These are phyloP conservation scores for Boulengeromyrus knoepffleri DNA, from an alignment of 2,113 vertebrate genomes.

Conservation along the genomic window DNA sequence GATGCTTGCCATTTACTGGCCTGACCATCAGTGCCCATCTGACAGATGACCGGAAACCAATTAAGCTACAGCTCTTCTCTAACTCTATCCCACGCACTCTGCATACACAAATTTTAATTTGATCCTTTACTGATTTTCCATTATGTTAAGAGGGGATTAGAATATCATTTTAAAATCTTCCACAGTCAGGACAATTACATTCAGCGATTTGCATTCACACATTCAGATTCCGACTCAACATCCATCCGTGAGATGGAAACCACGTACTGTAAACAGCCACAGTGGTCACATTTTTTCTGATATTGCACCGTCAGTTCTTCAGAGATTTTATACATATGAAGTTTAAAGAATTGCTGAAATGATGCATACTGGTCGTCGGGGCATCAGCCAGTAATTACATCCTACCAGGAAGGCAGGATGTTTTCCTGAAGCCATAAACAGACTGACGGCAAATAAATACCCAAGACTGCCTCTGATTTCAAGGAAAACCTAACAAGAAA, in stretches of 20 bases:
- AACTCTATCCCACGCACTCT: not conserved
- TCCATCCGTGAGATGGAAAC: not conserved
- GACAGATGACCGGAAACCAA: not conserved
- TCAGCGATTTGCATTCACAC: constrained; percentile 5
- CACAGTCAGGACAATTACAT: constrained; percentile 7
- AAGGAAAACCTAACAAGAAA: not conserved
- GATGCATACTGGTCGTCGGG: not conserved
- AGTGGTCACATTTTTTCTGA: not conserved
- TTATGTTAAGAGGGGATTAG: not conserved
- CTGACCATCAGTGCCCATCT: not conserved
- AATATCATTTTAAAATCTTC: constrained; percentile 7
- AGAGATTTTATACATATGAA: not conserved
- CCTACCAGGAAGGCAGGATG: not conserved
- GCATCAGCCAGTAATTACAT: not conserved
- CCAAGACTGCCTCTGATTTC: not conserved
- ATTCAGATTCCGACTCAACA: not conserved
- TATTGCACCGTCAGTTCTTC: not conserved
- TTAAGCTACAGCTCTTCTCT: not conserved
- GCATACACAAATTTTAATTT: not conserved
- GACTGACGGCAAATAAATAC: not conserved
- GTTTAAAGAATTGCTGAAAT: not conserved
- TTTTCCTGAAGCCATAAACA: not conserved
- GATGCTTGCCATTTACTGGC: not conserved
- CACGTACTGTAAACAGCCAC: not conserved
- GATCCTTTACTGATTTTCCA: constrained; percentile 14